These are phyloP conservation scores for Halcyon chelicuti DNA, from an alignment of 2,797 vertebrate genomes.

Conservation along the genomic window DNA sequence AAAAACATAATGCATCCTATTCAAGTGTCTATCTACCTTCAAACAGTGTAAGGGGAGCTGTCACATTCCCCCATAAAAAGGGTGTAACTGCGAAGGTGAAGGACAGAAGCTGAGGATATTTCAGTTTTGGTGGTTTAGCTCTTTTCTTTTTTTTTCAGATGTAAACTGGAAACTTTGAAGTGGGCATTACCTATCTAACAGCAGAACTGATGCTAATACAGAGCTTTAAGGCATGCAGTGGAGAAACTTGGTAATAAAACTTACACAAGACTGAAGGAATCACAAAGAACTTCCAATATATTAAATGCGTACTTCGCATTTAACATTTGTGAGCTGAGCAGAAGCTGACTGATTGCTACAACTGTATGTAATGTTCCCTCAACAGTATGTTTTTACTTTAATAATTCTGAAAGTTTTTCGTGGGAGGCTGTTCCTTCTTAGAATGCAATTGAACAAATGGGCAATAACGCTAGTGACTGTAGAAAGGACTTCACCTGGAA, in stretches of 20 bases:
- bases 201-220: background rate
- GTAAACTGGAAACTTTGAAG: background rate
- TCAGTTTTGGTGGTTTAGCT: background rate
- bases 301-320: background rate
- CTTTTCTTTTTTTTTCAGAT: background rate
- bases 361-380: background rate
- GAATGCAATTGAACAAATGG: background rate
- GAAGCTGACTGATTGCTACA: rapidly evolving
- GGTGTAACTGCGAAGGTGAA: background rate
- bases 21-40: background rate
- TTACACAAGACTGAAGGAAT: background rate
- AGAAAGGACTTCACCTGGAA: background rate
- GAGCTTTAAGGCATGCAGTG: background rate
- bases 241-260: background rate
- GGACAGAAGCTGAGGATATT: background rate
- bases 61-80: background rate
- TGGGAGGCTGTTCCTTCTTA: background rate
- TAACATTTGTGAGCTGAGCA: background rate
- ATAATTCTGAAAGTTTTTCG: background rate
- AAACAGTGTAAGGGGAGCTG: background rate
- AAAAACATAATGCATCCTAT: background rate
- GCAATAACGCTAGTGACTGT: background rate
- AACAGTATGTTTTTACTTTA: background rate
- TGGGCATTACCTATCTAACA: background rate
- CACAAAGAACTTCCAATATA: background rate